Percentiles rank a stretch among this genome's conserved stretches.
Evolutionary conservation across 2,113 vertebrate species (phyloP).

Genomic region (Tupaia tana): DNA sequence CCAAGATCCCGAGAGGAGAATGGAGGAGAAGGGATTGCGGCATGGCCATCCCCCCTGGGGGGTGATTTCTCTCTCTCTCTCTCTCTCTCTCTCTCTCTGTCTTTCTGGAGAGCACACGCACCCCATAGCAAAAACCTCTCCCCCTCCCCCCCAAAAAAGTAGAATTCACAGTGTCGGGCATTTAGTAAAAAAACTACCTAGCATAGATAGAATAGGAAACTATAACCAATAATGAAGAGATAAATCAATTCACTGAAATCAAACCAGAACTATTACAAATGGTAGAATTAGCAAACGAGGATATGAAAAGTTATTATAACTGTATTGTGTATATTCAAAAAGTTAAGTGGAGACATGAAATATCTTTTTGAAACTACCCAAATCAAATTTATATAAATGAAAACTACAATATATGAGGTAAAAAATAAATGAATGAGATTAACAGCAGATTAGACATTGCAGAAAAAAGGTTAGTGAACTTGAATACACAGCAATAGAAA

Average conservation of each 20-base stretch:
- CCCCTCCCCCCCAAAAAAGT: background rate
- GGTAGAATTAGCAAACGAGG: background rate
- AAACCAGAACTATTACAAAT: conserved; percentile 4
- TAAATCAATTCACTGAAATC: conserved; percentile 32
- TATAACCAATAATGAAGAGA: background rate
- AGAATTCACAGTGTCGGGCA: conserved; percentile 1
- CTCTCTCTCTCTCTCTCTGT: no score
- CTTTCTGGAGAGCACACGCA: no score
- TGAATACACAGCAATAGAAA: conserved; percentile 27
- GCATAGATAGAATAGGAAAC: background rate
- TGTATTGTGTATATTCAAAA: conserved; percentile 39
- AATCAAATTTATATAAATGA: conserved; percentile 14
- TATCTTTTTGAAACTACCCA: background rate
- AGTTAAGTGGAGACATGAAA: background rate
- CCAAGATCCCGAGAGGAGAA: no score
- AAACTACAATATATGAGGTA: background rate
- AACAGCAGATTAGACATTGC: background rate
- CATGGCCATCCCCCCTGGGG: no score
- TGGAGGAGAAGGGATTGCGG: no score
- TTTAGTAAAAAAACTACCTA: conserved; percentile 19
- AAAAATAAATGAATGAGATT: background rate
- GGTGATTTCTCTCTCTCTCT: no score
- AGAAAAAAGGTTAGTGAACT: conserved; percentile 44
- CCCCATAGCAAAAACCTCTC: no score
- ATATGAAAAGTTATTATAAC: conserved; percentile 35